phyloP scores from a whole-genome alignment of 2,797 vertebrate genomes.

The Bradypus variegatus region DNA sequence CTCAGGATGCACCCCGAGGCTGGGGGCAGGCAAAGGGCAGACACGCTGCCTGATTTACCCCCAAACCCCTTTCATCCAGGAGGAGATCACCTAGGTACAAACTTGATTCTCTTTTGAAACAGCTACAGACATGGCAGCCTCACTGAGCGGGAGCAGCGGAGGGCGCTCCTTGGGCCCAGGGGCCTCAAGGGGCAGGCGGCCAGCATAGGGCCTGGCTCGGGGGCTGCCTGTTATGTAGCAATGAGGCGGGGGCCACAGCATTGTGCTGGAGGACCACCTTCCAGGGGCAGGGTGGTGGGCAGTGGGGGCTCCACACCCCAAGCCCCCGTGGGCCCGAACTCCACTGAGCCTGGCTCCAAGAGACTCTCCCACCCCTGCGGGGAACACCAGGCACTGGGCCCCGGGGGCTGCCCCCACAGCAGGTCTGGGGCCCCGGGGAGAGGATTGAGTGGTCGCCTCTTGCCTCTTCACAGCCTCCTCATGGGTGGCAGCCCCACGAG shows the following conservation, averaged over 20 bases:
- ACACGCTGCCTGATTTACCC: neutral
- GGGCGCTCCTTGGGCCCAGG: neutral
- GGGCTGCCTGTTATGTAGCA: slow-evolving; percentile 41
- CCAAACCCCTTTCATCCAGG: neutral
- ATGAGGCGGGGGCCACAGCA: slow-evolving; percentile 56
- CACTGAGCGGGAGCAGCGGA: too few species aligned
- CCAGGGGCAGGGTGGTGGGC: slow-evolving; percentile 38
- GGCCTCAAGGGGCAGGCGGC: neutral
- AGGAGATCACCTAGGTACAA: neutral
- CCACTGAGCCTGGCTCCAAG: neutral
- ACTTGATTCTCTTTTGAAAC: slow-evolving; percentile 52
- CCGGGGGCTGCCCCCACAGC: neutral
- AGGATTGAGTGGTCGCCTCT: neutral
- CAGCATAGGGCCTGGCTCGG: neutral
- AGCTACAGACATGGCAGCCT: neutral
- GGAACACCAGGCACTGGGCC: neutral
- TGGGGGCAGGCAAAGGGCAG: neutral
- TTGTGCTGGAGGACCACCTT: slow-evolving; percentile 54
- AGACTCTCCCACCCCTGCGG: neutral
- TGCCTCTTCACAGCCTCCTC: slow-evolving; percentile 74
- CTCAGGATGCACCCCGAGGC: neutral
- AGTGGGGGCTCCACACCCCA: neutral
- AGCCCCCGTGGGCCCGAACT: neutral
- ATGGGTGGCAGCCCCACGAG: slow-evolving; percentile 72
- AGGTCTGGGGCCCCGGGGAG: neutral